Evolutionary conservation across 2,797 vertebrate genomes (phyloP).

Genomic region (Hybognathus amarus): DNA sequence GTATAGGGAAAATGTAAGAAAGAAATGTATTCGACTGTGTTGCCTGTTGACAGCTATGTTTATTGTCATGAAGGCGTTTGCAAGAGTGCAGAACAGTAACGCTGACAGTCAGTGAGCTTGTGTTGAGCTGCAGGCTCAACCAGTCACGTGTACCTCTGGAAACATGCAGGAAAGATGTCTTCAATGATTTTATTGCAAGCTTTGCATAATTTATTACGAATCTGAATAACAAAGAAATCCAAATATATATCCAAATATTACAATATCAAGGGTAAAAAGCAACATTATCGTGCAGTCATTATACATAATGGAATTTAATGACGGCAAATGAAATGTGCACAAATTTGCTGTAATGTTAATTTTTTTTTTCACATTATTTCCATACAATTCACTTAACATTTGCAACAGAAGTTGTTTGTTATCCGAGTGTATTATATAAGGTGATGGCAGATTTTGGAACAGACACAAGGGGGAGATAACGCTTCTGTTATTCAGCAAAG

Average conservation of each 20-base stretch:
- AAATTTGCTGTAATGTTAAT: neutral
- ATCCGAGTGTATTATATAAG: neutral
- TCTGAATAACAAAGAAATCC: neutral
- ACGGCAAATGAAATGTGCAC: neutral
- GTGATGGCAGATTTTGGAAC: slow-evolving; percentile 11
- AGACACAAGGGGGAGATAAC: slow-evolving; percentile 34
- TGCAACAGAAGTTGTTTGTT: slow-evolving; percentile 1
- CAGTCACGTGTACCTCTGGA: neutral
- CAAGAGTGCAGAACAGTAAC: neutral
- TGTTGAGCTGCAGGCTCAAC: neutral
- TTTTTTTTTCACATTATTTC: too few species aligned
- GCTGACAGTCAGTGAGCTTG: slow-evolving; percentile 17
- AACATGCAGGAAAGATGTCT: neutral
- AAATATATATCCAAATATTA: too few species aligned
- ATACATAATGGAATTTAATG: neutral
- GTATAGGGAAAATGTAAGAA: slow-evolving; percentile 2
- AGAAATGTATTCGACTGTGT: slow-evolving; percentile 12
- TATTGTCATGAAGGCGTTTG: slow-evolving; percentile 23
- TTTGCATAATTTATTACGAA: neutral
- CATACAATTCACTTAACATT: neutral
- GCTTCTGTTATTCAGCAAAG: neutral
- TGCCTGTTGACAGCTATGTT: slow-evolving; percentile 34
- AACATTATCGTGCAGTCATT: neutral
- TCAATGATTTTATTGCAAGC: neutral
- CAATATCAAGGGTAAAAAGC: neutral